Conservation (phyloP, 2,888 invertebrate species). For the Drosophila putrida region DNA sequence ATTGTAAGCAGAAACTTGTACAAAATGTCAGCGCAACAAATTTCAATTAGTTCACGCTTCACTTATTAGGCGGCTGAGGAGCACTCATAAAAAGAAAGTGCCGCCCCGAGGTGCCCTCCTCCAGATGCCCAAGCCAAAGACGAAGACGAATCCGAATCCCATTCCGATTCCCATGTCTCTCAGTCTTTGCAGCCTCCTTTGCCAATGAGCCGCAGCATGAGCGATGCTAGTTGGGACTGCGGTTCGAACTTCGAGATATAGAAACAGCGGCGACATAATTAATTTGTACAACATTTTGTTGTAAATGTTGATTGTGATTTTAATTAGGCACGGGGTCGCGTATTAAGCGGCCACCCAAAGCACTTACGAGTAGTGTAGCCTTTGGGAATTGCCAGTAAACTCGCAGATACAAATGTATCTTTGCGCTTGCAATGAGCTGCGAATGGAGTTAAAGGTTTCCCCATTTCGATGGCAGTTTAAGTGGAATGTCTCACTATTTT, state of each 20-base stretch:
- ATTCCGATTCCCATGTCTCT: conserved; percentile 48
- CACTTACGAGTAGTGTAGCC: conserved; percentile 50
- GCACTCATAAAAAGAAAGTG: conserved; percentile 76
- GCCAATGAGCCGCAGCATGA: conserved; percentile 61
- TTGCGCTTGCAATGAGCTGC: conserved; percentile 54
- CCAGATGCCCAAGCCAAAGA: conserved; percentile 10
- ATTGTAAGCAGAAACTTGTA: conserved; percentile 71
- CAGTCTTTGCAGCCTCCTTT: conserved; percentile 8
- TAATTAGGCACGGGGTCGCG: conserved; percentile 67
- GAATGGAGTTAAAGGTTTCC: conserved; percentile 52
- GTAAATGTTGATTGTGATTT: conserved; percentile 69
- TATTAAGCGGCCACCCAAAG: conserved; percentile 65
- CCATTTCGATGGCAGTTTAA: conserved; percentile 36
- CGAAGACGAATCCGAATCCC: conserved; percentile 19
- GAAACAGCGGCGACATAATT: conserved; percentile 62
- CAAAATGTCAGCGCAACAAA: conserved; percentile 81
- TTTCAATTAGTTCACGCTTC: conserved; percentile 84
- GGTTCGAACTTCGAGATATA: conserved; percentile 15
- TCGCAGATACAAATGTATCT: conserved; percentile 32
- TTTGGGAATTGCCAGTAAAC: conserved; percentile 48
- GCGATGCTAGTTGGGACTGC: conserved; percentile 46
- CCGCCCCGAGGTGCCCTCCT: conserved; percentile 52
- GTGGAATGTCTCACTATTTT: conserved; percentile 63
- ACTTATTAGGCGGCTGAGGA: conserved; percentile 65
- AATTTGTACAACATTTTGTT: conserved; percentile 68